These are phyloP conservation scores for Anthophora plumipes DNA, from an alignment of 2,888 invertebrate species.

Conservation along the genomic window DNA sequence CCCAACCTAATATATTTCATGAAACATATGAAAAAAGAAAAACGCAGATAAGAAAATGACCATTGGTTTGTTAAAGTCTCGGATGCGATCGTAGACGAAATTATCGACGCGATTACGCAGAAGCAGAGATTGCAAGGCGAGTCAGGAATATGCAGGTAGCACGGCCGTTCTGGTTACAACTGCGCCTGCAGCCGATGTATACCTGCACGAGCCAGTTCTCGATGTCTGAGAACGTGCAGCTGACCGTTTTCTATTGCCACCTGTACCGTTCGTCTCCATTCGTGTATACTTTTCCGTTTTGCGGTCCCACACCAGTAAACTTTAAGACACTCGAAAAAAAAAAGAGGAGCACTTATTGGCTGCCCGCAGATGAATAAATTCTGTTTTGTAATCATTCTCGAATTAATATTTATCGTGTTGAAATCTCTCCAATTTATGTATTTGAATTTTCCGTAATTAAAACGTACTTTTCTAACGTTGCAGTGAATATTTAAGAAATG, in stretches of 20 bases:
- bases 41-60: too few relatives aligned
- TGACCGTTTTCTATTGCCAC: conserved; percentile 67
- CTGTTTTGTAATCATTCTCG: background rate
- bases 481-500: too few relatives aligned
- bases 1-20: too few relatives aligned
- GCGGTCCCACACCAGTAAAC: conserved; percentile 41
- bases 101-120: background rate
- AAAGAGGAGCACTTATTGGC: background rate
- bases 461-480: background rate
- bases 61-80: too few relatives aligned
- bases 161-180: background rate
- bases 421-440: background rate
- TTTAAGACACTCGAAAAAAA: background rate
- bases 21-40: too few relatives aligned
- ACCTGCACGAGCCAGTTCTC: conserved; percentile 27
- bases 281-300: conserved; percentile 63
- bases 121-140: conserved; percentile 22
- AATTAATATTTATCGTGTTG: background rate
- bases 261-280: conserved; percentile 55
- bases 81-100: too few relatives aligned
- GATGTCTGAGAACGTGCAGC: conserved; percentile 54
- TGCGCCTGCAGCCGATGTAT: conserved; percentile 28
- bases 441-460: too few relatives aligned
- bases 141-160: conserved; percentile 37
- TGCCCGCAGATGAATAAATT: background rate